Conservation (phyloP, 2,113 vertebrate species). For the Lepidothrix coronata region DNA sequence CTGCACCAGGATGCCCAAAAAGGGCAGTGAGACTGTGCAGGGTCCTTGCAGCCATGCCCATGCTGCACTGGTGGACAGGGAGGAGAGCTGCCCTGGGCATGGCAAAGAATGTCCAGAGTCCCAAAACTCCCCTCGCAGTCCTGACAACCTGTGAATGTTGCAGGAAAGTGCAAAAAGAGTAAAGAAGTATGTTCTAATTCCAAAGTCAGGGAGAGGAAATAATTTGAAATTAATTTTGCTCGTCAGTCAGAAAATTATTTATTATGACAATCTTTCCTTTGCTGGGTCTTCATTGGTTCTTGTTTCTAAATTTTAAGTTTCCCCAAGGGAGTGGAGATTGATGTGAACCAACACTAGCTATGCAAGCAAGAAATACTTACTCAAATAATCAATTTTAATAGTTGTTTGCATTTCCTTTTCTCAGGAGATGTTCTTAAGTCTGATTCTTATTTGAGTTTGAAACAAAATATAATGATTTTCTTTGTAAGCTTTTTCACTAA, state of each 20-base stretch:
- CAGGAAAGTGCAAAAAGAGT: neutral
- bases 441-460: neutral
- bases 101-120: neutral
- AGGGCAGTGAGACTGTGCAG: neutral
- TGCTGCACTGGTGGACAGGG: rapidly evolving
- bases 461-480: neutral
- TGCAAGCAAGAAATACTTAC: neutral
- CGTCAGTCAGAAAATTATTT: neutral
- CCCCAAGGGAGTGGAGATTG: neutral
- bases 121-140: neutral
- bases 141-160: neutral
- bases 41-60: rapidly evolving
- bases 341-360: neutral
- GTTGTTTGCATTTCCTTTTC: neutral
- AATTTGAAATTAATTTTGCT: neutral
- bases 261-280: neutral
- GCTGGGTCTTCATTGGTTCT: neutral
- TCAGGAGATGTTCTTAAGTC: neutral
- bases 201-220: neutral
- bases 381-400: neutral
- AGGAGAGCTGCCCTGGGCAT: neutral
- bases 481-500: neutral
- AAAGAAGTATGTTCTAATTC: neutral
- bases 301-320: neutral
- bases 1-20: neutral